A percentile compares a stretch with the other conserved stretches of the same genome.
phyloP scores from a whole-genome alignment of 2,113 vertebrate species.

The Lonchura striata region DNA sequence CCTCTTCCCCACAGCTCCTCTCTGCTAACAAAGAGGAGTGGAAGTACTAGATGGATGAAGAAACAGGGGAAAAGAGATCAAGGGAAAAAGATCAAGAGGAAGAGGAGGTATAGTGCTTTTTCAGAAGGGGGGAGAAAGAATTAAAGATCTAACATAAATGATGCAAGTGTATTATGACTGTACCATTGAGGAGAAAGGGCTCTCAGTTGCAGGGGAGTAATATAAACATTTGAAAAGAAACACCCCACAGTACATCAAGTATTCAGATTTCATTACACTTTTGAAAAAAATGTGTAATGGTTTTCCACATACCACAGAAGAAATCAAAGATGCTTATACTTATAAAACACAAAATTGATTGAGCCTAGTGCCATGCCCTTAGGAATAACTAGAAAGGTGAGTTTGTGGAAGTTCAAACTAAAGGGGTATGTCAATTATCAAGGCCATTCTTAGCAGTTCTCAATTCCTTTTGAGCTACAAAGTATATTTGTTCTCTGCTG shows the following conservation, averaged over 20 bases:
- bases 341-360: background rate
- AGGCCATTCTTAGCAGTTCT: background rate
- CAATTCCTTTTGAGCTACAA: background rate
- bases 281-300: background rate
- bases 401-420: background rate
- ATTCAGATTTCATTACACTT: background rate
- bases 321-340: background rate
- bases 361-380: background rate
- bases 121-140: background rate
- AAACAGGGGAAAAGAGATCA: background rate
- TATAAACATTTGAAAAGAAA: background rate
- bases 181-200: background rate
- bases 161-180: rapidly evolving
- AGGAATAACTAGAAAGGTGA: background rate
- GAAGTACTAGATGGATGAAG: background rate
- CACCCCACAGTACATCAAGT: background rate
- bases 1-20: background rate
- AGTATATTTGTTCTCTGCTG: background rate
- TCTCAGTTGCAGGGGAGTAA: background rate
- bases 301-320: background rate
- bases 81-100: background rate
- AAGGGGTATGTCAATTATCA: background rate
- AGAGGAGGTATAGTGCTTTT: background rate
- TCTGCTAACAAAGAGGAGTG: background rate
- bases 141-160: background rate